These are phyloP conservation scores for Yponomeuta malinellus DNA, from an alignment of 2,888 invertebrate genomes.

Conservation along the genomic window DNA sequence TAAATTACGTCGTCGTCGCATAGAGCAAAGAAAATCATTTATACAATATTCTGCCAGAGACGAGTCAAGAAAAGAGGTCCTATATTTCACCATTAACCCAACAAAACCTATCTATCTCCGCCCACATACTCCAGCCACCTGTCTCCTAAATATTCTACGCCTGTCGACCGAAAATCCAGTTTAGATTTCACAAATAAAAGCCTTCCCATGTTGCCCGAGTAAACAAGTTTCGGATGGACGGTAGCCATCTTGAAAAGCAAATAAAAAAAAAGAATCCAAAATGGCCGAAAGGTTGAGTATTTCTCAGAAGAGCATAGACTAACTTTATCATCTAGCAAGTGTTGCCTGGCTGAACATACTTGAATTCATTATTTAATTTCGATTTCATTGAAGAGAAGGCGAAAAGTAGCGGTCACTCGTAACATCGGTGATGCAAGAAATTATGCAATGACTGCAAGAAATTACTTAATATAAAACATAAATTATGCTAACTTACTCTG, in stretches of 20 bases:
- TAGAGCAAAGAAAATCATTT: too few relatives aligned
- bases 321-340: not conserved
- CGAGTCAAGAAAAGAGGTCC: not conserved
- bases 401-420: too few relatives aligned
- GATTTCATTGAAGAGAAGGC: too few relatives aligned
- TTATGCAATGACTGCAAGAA: too few relatives aligned
- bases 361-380: not conserved
- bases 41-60: too few relatives aligned
- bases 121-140: constrained; percentile 16
- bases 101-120: not conserved
- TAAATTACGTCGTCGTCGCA: too few relatives aligned
- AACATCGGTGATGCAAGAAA: too few relatives aligned
- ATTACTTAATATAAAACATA: too few relatives aligned
- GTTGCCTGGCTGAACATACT: not conserved
- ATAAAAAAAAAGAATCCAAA: constrained; percentile 27
- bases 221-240: constrained; percentile 33
- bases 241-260: constrained; percentile 44
- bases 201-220: constrained; percentile 26
- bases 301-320: not conserved
- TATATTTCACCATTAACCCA: not conserved
- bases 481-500: too few relatives aligned
- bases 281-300: constrained; percentile 34
- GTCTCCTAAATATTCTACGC: constrained; percentile 14
- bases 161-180: constrained; percentile 18
- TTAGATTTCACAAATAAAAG: constrained; percentile 18